Base-by-base conservation (phyloP, 2,888 invertebrate genomes). In the Sinodicranocentrus sp. region DNA sequence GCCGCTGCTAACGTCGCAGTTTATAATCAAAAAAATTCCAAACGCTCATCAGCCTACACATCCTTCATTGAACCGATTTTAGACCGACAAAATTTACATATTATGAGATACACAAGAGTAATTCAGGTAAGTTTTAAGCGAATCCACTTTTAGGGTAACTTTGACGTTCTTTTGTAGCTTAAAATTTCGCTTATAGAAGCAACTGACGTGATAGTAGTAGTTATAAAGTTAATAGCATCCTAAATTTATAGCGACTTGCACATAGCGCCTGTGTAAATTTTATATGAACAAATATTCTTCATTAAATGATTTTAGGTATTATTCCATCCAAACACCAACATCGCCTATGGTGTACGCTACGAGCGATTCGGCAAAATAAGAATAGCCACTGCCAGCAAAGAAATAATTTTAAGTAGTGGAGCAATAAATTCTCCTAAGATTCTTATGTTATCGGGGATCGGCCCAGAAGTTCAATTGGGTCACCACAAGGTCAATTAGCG, bases 331-430 rank as follows among this genome's bases (percentile, higher is more conserved):
- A 48, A 52, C 1, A 28, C 59, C 0, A 48, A 61, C 8, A 21
- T 10, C 1, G 84, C 84, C 13, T 71, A 65, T 71, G 84, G 80
- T 23, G 80, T 84, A 0, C 21, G 61, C 2, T 84, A 65, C 26
- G 84, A 84, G 26, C 28, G 80, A 28, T 80, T 80, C 28, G 84
- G 84, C 8, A 84, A 84, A 23, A 43, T 80, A 15, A 48, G 28
- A 23, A 28, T 21, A 17, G 80, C 57, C 6, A 65, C 2, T 23
- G 80, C 78, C 0, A 33, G 19, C 6, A 84, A 84, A 39, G 84
- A 84, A 59, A 57, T 84, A n/a, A 80, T 84, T 1, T 26, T 84
- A 10, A 71, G 70, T 6, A 33, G 57, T n/a, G 84, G 84, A 21
- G 78, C 80, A 2, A 25, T 84, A n/a, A 63, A 76, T 39, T 71